Evolutionary conservation across 35 echinoderm and acorn worm species (phyloP), one percentile per base, ranked within the genome.

Genomic region (Amphiura filiformis): DNA sequence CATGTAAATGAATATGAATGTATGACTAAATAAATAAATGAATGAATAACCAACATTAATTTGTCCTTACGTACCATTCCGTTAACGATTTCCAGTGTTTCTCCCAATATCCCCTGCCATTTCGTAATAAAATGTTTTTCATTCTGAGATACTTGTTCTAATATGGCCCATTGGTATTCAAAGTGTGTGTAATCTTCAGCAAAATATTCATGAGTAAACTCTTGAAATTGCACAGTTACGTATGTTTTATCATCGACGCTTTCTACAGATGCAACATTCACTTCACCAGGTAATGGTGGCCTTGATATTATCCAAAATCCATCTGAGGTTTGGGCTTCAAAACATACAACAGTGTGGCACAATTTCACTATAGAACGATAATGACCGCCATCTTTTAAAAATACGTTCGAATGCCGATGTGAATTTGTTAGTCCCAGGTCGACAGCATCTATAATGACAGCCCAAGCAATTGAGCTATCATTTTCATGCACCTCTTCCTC

Each of bases 301-400:
- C 65, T 31, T 0, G 83, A 64, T 22, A 70, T 20, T 23, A 75
- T 34, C 49, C 49, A 65, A 40, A 85, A 85, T 14, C 83, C 83
- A n/a, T 75, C 37, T 26, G 31, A 65, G 44, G 20, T 22, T 12
- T 36, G 22, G 0, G 47, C n/a, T 13, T 85, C 32, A 61, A 85
- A 85, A 37, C 83, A 85, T 17, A 85, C 83, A 18, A 2, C 32
- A 0, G 23, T 28, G 20, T 85, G 49, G 37, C 83, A 85, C 7
- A 85, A 64, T 36, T 85, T 37, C 34, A 85, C 32, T 56, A 36
- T 36, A 1, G 52, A 65, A 1, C 83, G 56, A 36, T 64, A 64
- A 35, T 38, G 83, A 1, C 49, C 56, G 35, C 83, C 83, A 36
- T 36, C 17, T 22, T 83, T 31, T 26, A 85, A 85, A 14, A 56